phyloP scores from a whole-genome alignment of 1,140 invertebrate species.

The Pomacea maculata region DNA sequence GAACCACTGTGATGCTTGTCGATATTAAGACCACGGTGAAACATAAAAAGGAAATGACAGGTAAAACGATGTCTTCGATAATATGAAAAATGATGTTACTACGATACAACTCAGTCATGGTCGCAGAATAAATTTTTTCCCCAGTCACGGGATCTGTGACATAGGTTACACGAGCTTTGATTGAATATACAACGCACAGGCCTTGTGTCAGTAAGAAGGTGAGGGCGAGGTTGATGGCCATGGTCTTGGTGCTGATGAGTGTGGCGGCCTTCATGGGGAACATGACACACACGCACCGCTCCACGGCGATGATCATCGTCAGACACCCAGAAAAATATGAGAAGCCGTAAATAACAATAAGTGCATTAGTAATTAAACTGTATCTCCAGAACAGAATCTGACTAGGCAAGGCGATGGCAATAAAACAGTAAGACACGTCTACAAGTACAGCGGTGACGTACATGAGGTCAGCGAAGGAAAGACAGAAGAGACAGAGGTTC shows the following conservation, averaged over 20 bases:
- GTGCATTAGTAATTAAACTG: background rate
- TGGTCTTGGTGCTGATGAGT: background rate
- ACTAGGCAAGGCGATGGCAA: background rate
- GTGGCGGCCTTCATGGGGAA: background rate
- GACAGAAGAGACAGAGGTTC: slow-evolving; percentile 6
- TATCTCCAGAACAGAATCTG: background rate
- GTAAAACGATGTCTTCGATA: background rate
- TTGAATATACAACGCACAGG: background rate
- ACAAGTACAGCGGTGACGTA: background rate
- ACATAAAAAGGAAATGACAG: background rate
- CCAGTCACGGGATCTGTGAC: background rate
- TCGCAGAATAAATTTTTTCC: background rate
- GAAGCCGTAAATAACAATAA: background rate
- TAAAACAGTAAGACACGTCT: background rate
- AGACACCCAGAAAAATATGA: background rate
- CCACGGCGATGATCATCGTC: background rate
- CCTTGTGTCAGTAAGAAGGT: background rate
- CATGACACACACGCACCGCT: slow-evolving; percentile 2
- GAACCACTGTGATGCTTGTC: background rate
- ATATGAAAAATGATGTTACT: background rate
- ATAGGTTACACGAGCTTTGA: background rate
- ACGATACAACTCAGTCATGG: background rate
- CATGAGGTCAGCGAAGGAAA: background rate
- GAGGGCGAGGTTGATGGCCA: background rate
- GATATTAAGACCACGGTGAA: background rate